Evolutionary conservation across 53 echinoderm and acorn worm genomes (phyloP), one percentile per base, ranked within the genome.

Genomic region (Paelopatides confundens): DNA sequence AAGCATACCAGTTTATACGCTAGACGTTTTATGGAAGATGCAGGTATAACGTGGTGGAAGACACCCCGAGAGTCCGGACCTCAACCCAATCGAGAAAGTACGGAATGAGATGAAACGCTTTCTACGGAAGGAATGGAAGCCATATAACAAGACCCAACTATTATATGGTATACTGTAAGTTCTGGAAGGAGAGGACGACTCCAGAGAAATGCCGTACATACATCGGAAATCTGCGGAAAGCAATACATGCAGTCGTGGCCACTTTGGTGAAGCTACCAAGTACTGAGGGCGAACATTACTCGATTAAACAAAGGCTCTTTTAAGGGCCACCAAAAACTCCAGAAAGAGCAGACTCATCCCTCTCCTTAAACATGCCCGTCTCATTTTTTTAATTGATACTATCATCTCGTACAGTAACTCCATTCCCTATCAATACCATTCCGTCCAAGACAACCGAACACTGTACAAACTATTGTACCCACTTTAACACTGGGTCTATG

Each of bases 151-250:
- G 38, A 91, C 86, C 5, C 87, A 93, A 29, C 67, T 95, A 13
- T 71, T 87, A 0, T 62, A 76, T 28, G 91, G 96, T 0, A 95
- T 95, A 8, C 15, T 33, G n/a, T 3, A 40, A 36, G 14, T 95
- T 89, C 62, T 93, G 91, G 89, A n/a, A 2, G 38, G 81, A 77
- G 10, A n/a, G 76, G n/a, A 34, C 92, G 39, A 90, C 90, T 12
- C 68, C 85, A 31, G n/a, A 85, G 15, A 63, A 84, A 43, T 93
- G 96, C 54, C 23, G 50, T 26, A 37, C 37, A 1, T 93, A 95
- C 90, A 95, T 95, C 38, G 36, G 38, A 58, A 89, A 95, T 51
- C 81, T 93, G 21, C 35, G 46, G 33, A 95, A 93, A 36, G 93
- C 89, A 0, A 85, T 95, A n/a, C 93, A 93, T 7, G 87, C 81